phyloP scores from a whole-genome alignment of 2,888 invertebrate species.

The Taenaris catops region DNA sequence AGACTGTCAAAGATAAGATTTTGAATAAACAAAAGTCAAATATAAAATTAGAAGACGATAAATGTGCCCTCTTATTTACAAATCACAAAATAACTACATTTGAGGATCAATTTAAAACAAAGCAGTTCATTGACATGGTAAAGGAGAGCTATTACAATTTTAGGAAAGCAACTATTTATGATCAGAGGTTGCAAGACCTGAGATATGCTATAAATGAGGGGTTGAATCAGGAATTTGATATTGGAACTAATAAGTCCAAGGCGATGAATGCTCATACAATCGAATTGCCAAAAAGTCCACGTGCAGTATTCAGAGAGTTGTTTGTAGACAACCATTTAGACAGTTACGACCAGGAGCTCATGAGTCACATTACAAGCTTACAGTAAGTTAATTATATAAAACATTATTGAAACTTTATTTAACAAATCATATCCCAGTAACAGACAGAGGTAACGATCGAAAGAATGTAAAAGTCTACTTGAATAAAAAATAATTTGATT shows the following conservation, averaged over 20 bases:
- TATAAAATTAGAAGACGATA: constrained; percentile 55
- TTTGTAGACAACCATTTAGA: constrained; percentile 63
- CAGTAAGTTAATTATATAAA: constrained; percentile 74
- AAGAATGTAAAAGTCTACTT: no score
- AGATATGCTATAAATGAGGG: constrained; percentile 72
- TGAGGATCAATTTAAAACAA: constrained; percentile 53
- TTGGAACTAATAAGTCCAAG: constrained; percentile 25
- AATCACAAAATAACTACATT: constrained; percentile 48
- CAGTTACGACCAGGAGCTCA: constrained; percentile 61
- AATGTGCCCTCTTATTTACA: constrained; percentile 64
- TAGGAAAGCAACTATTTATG: constrained; percentile 64
- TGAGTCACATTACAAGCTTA: constrained; percentile 55
- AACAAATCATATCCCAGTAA: no score
- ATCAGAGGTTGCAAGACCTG: constrained; percentile 64
- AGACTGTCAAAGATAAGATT: constrained; percentile 62
- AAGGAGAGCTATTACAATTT: constrained; percentile 74
- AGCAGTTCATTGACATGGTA: constrained; percentile 54
- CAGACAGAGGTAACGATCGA: no score
- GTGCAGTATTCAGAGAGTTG: constrained; percentile 63
- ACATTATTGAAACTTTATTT: no score
- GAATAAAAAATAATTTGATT: no score
- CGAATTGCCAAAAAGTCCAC: constrained; percentile 52
- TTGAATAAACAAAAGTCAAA: constrained; percentile 42
- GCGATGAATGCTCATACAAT: constrained; percentile 25
- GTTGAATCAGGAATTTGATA: constrained; percentile 58